These are phyloP conservation scores for Sparidentex hasta DNA, from an alignment of 2,797 vertebrate species.

Conservation along the genomic window DNA sequence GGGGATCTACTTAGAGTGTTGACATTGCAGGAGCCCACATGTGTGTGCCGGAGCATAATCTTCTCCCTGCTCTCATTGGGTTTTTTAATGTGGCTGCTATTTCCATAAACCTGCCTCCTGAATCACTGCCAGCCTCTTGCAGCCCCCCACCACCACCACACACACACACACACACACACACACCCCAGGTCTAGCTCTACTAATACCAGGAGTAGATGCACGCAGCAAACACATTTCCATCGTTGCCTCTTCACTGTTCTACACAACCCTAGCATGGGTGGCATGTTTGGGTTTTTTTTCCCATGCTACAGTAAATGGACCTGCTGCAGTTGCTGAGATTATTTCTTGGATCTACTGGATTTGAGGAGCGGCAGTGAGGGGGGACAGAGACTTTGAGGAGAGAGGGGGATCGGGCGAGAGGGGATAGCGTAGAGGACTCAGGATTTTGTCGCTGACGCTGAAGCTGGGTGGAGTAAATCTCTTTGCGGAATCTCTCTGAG, in stretches of 20 bases:
- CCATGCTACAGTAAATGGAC: conserved; percentile 59
- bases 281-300: conserved; percentile 23
- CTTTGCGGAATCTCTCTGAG: conserved; percentile 47
- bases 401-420: conserved; percentile 11
- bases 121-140: conserved; percentile 78
- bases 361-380: conserved; percentile 63
- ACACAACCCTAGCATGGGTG: conserved; percentile 64
- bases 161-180: too few relatives aligned
- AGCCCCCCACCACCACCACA: too few relatives aligned
- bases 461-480: conserved; percentile 75
- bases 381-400: conserved; percentile 61
- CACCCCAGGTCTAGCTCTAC: conserved; percentile 68
- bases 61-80: conserved; percentile 77
- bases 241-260: conserved; percentile 64
- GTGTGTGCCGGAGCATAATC: conserved; percentile 78
- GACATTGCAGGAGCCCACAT: conserved; percentile 78
- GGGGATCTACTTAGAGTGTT: conserved; percentile 80
- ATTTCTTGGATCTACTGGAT: conserved; percentile 75
- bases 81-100: conserved; percentile 82
- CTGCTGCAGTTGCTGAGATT: conserved; percentile 64
- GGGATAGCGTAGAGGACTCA: conserved; percentile 66
- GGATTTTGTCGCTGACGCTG: conserved; percentile 79
- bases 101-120: conserved; percentile 83
- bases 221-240: conserved; percentile 71
- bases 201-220: conserved; percentile 75